Conservation (phyloP, 2,113 vertebrate genomes). For the Aleadryas rufinucha region DNA sequence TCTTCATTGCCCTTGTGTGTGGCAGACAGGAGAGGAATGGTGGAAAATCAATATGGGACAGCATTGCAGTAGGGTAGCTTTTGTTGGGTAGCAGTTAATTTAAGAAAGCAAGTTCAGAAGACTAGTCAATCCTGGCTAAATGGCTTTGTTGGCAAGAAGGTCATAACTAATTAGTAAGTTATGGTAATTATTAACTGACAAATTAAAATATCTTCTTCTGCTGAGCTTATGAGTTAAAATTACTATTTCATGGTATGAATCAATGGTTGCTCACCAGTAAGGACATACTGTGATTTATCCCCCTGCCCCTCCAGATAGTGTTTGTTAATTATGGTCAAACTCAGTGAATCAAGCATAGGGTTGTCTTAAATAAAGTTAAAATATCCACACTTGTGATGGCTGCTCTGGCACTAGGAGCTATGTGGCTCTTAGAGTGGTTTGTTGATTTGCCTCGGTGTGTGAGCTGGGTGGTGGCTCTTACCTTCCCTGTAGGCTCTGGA, state of each 20-base stretch:
- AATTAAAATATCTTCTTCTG: neutral
- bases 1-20: neutral
- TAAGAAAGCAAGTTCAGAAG: neutral
- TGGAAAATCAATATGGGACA: neutral
- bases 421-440: neutral
- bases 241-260: neutral
- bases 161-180: neutral
- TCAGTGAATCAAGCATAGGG: neutral
- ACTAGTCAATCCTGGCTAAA: neutral
- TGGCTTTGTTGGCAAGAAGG: neutral
- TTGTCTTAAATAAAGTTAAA: neutral
- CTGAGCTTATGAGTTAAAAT: neutral
- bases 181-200: neutral
- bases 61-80: neutral
- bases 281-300: neutral
- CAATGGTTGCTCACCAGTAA: neutral
- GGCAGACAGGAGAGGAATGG: neutral
- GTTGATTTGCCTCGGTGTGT: neutral
- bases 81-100: neutral
- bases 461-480: neutral
- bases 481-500: neutral
- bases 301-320: neutral
- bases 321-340: neutral
- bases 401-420: neutral
- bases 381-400: neutral